phyloP scores from a whole-genome alignment of 2,888 invertebrate genomes.

The Amphimallon solstitiale region DNA sequence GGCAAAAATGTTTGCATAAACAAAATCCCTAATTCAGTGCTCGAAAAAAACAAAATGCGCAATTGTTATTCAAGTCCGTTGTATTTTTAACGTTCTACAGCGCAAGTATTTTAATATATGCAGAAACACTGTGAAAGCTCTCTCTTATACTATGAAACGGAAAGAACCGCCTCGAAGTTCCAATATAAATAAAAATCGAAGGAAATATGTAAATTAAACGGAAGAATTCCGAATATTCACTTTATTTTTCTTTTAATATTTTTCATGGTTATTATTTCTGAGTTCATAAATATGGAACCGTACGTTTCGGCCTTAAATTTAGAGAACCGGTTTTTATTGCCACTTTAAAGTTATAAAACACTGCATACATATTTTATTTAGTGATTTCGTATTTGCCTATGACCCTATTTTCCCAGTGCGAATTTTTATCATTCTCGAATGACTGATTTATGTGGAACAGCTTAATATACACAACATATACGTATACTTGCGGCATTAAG shows the following conservation, averaged over 20 bases:
- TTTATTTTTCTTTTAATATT: conserved; percentile 50
- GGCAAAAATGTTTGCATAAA: conserved; percentile 50
- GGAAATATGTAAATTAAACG: conserved; percentile 43
- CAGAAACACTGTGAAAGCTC: conserved; percentile 50
- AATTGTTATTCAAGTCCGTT: conserved; percentile 57
- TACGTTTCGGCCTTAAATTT: conserved; percentile 49
- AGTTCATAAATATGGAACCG: conserved; percentile 53
- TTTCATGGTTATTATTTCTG: conserved; percentile 49
- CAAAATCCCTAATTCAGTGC: conserved; percentile 57
- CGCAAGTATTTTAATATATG: conserved; percentile 53
- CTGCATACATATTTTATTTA: conserved; percentile 31
- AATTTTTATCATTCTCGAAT: conserved; percentile 17
- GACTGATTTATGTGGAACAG: conserved; percentile 24
- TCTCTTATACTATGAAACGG: conserved; percentile 40
- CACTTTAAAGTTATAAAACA: conserved; percentile 34
- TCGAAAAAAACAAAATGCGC: conserved; percentile 54
- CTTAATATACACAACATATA: too few species aligned
- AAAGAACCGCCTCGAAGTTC: conserved; percentile 36
- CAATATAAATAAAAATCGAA: conserved; percentile 45
- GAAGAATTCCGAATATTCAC: conserved; percentile 35
- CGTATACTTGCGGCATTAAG: too few species aligned
- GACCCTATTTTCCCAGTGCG: neutral
- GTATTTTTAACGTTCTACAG: conserved; percentile 43
- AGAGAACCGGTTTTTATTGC: conserved; percentile 21
- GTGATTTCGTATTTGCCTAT: conserved; percentile 25